These are phyloP conservation scores for Siniperca knerii DNA, from an alignment of 2,113 vertebrate genomes.

Conservation along the genomic window DNA sequence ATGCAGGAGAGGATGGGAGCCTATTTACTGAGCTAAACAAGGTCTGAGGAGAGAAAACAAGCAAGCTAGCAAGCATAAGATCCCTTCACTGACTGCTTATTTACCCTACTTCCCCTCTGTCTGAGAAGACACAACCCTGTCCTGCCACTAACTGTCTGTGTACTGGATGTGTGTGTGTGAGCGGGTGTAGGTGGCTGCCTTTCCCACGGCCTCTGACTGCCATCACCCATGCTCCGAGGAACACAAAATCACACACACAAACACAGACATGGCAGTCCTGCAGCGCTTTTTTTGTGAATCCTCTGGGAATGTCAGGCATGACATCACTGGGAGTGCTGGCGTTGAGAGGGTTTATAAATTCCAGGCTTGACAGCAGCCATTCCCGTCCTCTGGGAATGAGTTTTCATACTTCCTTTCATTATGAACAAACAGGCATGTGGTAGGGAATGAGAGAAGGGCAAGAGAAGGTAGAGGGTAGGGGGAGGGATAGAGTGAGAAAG, in stretches of 20 bases:
- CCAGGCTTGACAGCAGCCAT: conserved; percentile 52
- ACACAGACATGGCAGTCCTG: conserved; percentile 41
- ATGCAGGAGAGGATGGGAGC: conserved; percentile 50
- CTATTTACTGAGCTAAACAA: conserved; percentile 72
- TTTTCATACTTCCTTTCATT: conserved; percentile 54
- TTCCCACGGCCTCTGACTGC: conserved; percentile 78
- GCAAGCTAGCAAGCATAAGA: conserved; percentile 56
- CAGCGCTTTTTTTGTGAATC: conserved; percentile 40
- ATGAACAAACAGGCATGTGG: conserved; percentile 11
- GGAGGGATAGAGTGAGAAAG: not conserved
- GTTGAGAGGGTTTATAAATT: conserved; percentile 47
- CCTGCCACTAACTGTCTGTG: conserved; percentile 28
- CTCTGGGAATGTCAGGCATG: conserved; percentile 66
- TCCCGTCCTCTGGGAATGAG: conserved; percentile 28
- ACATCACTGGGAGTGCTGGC: conserved; percentile 61
- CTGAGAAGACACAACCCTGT: conserved; percentile 59
- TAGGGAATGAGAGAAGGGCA: not conserved
- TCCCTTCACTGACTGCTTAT: conserved; percentile 66
- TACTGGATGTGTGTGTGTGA: conserved; percentile 26
- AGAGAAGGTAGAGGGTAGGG: not conserved
- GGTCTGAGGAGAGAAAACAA: conserved; percentile 70
- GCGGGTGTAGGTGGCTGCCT: conserved; percentile 59
- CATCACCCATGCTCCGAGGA: conserved; percentile 30
- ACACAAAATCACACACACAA: conserved; percentile 31
- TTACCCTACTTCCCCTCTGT: conserved; percentile 67